phyloP scores from a whole-genome alignment of 2,797 vertebrate species.

The Halcyon leucocephala region DNA sequence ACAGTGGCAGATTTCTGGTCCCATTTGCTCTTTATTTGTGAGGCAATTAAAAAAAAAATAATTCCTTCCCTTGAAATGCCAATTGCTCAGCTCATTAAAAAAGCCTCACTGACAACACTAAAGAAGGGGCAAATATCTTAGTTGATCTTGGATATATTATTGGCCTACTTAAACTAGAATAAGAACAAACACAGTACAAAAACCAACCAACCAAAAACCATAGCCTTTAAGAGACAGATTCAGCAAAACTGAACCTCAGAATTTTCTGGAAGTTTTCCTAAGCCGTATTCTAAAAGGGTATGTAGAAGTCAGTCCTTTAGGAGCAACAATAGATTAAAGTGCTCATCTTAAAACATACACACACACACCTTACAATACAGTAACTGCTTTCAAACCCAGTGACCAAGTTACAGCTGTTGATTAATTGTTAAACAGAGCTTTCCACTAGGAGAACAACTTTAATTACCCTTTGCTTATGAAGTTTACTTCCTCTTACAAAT shows the following conservation, averaged over 20 bases:
- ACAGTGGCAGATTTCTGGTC: background rate
- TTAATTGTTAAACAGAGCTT: background rate
- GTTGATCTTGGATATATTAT: background rate
- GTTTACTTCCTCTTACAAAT: background rate
- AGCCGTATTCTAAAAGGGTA: background rate
- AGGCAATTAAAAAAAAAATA: background rate
- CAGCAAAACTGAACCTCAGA: background rate
- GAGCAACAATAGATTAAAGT: background rate
- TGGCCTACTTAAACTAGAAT: background rate
- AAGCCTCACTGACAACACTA: background rate
- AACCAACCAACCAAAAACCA: background rate
- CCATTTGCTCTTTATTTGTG: background rate
- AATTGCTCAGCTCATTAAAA: conserved; percentile 43
- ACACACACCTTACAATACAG: background rate
- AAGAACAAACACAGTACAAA: background rate
- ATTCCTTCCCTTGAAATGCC: conserved; percentile 4
- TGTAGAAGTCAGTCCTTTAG: background rate
- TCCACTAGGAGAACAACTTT: background rate
- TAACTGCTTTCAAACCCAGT: background rate
- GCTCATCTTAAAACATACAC: background rate
- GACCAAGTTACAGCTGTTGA: background rate
- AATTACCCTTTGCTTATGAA: background rate
- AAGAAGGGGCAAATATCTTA: background rate
- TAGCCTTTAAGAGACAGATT: background rate
- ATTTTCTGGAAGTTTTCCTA: background rate